Evolutionary conservation across 1,140 invertebrate species (phyloP), one percentile per base, ranked within the genome.

Genomic region (Hylyphantes graminicola): DNA sequence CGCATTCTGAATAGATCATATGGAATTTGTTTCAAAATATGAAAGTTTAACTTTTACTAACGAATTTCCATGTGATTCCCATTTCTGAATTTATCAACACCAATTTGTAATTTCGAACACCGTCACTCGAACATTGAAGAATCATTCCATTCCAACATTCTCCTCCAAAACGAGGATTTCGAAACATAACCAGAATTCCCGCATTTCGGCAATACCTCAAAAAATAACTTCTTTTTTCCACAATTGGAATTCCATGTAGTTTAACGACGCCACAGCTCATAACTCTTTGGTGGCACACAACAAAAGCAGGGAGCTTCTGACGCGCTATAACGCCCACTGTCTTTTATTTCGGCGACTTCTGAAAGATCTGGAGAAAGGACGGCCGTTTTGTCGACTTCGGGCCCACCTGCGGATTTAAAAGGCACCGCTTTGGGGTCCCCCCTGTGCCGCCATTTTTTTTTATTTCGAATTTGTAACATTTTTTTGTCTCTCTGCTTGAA

Each of bases 311-410:
- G 53, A 78, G 67, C 63, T 54, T 78, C 57, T 81, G 79, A 83
- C 63, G 61, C 70, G 80, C 50, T 59, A 81, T 35, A 73, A 81
- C 79, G 79, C 80, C 80, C 80, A 64, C 72, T 83, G 80, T 83
- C 80, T 83, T 83, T 73, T 81, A 64, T 81, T 73, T 50, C 80
- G 80, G 80, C 63, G 61, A 83, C 80, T 83, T 83, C 80, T 51
- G 80, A 83, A 83, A 67, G 80, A 59, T 73, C 55, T 50, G 35
- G 19, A 73, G 79, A 80, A 80, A 57, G 55, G 57, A 70, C 57
- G 79, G 73, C 63, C 79, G 57, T 72, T 72, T 72, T 81, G 79
- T 73, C 67, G 59, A 21, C 35, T n/a, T 17, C 12, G 19, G 51
- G 79, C 67, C 79, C 79, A 73, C 79, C 79, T 73, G 79, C 79